Percentiles rank a stretch among this genome's conserved stretches.
Conservation (phyloP, 2,888 invertebrate genomes). For the Notodonta dromedarius region DNA sequence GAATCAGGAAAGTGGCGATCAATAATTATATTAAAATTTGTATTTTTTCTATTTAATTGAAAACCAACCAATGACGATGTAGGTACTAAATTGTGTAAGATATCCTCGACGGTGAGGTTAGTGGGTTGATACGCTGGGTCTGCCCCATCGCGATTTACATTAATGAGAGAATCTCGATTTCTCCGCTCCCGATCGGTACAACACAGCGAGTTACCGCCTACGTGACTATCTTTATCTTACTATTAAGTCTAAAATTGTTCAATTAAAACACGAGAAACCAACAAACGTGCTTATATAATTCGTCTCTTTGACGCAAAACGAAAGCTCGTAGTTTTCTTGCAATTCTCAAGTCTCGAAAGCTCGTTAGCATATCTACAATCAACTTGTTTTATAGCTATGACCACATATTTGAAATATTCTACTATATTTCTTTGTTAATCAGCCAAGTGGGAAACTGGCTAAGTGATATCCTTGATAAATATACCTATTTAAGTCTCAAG, state of each 20-base stretch:
- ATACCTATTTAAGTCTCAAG: constrained; percentile 7
- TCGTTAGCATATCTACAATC: constrained; percentile 42
- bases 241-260: constrained; percentile 58
- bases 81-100: constrained; percentile 26
- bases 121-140: constrained; percentile 68
- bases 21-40: no score
- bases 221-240: constrained; percentile 54
- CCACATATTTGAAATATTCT: constrained; percentile 18
- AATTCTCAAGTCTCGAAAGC: constrained; percentile 37
- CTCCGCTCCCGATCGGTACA: constrained; percentile 64
- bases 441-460: constrained; percentile 12
- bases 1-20: no score
- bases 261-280: constrained; percentile 56
- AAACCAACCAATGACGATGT: no score
- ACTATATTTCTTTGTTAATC: constrained; percentile 7
- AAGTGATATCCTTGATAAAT: constrained; percentile 9
- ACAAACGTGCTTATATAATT: constrained; percentile 43
- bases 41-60: no score
- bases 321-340: constrained; percentile 30
- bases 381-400: constrained; percentile 21
- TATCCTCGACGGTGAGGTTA: constrained; percentile 65
- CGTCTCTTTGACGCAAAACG: constrained; percentile 36
- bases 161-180: constrained; percentile 75
- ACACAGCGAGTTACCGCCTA: constrained; percentile 58
- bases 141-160: constrained; percentile 64